Evolutionary conservation across 2,797 vertebrate genomes (phyloP).

Genomic region (Pygocentrus nattereri): DNA sequence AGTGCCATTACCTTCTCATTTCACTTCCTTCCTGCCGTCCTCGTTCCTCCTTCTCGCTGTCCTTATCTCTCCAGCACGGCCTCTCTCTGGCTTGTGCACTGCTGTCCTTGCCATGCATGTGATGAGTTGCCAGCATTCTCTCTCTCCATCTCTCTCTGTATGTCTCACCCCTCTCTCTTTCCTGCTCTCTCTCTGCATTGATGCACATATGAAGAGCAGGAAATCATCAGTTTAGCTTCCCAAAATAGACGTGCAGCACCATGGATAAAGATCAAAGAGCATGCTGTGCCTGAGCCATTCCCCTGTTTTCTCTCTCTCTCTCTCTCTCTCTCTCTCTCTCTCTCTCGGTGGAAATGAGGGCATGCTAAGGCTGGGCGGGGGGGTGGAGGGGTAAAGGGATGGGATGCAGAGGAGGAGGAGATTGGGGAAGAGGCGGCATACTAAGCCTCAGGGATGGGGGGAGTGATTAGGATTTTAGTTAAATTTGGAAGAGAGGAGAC

Average conservation of each 20-base stretch:
- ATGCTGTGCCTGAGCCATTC: slow-evolving; percentile 55
- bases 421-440: slow-evolving; percentile 30
- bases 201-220: slow-evolving; percentile 53
- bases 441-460: slow-evolving; percentile 57
- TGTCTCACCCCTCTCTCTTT: not conserved
- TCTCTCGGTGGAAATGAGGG: slow-evolving; percentile 57
- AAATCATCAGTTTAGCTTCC: slow-evolving; percentile 63
- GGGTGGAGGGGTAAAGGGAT: slow-evolving; percentile 15
- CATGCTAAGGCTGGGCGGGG: slow-evolving; percentile 39
- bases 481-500: slow-evolving; percentile 54
- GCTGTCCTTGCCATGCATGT: not conserved
- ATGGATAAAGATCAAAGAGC: slow-evolving; percentile 70
- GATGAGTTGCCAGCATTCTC: not conserved
- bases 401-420: slow-evolving; percentile 21
- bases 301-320: slow-evolving; percentile 46
- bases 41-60: not conserved
- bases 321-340: slow-evolving; percentile 41
- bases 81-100: not conserved
- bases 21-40: slow-evolving; percentile 2
- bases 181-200: slow-evolving; percentile 13
- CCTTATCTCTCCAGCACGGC: not conserved
- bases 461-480: slow-evolving; percentile 59
- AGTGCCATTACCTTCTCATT: not conserved
- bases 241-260: slow-evolving; percentile 63
- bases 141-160: not conserved